Evolutionary conservation across 2,113 vertebrate species (phyloP), one percentile per base, ranked within the genome.

Genomic region (Ciconia maguari): DNA sequence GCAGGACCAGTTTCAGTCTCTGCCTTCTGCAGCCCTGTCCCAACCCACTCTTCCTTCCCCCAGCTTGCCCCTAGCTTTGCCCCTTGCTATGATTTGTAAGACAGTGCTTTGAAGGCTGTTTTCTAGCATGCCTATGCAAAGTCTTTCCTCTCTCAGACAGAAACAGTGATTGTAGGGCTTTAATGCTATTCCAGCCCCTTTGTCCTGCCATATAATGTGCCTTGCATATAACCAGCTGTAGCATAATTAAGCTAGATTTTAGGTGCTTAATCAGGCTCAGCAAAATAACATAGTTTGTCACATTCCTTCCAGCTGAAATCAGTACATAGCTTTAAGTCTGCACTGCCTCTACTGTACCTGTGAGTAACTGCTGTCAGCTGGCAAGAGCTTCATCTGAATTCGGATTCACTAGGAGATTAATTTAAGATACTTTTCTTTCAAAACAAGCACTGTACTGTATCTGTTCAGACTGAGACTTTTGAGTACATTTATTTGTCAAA

Each of bases 291-390:
- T 48, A 83, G 93, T 93, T 95, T 72, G 91, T 86, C 93, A 90
- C 91, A 95, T 97, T 94, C 87, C 60, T 97, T 97, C 78, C 82
- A 77, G 87, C 91, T 95, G 93, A 97, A 95, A 91, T 94, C 84
- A 93, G 89, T 75, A 16, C 54, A 48, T 26, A 91, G 93, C 78
- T 97, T 83, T 83, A 95, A 93, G 93, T 93, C 78, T 95, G 82
- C 82, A 94, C 95, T 97, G 94, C 94, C 94, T 96, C 96, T 97
- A 55, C 95, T 90, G 96, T 95, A 96, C 94, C 94, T 97, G 89
- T 71, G 83, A 89, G 91, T 91, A 96, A 97, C 89, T 96, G 94
- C 93, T 93, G 82, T 90, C 96, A 97, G 87, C 94, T 96, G 93
- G 87, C 76, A 93, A 85, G 78, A 76, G 34, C 78, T 77, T 77